phyloP scores from a whole-genome alignment of 2,113 vertebrate genomes.

The Muntiacus reevesi region DNA sequence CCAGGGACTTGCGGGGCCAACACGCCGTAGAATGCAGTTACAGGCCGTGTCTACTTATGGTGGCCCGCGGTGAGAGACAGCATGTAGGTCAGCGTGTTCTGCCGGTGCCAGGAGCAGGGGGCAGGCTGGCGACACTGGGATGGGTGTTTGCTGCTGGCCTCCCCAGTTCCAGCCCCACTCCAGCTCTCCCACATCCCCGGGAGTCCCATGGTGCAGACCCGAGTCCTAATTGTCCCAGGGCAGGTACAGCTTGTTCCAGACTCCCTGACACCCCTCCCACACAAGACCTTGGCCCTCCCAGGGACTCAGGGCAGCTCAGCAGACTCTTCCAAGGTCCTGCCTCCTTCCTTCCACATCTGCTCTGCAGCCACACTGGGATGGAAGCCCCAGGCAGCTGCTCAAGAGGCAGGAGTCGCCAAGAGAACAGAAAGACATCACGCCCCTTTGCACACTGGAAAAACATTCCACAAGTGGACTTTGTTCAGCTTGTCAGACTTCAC shows the following conservation, averaged over 20 bases:
- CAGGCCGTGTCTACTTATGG: neutral
- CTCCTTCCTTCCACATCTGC: neutral
- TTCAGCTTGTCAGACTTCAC: neutral
- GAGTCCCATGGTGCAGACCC: fast-evolving
- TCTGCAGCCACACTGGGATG: neutral
- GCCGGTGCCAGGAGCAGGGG: neutral
- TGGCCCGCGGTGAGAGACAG: neutral
- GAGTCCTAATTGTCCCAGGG: neutral
- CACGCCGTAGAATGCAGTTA: neutral
- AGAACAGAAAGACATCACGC: neutral
- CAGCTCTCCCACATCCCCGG: neutral
- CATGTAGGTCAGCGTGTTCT: neutral
- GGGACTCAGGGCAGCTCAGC: neutral
- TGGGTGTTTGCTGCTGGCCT: neutral
- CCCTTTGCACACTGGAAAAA: neutral
- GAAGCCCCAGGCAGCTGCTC: neutral
- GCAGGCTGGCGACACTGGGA: neutral
- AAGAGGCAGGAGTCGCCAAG: too few species aligned
- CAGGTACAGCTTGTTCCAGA: neutral
- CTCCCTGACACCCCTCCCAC: too few species aligned
- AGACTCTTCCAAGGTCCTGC: neutral
- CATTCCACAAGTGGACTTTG: neutral
- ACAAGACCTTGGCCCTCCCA: neutral
- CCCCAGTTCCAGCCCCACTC: neutral
- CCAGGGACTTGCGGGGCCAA: neutral